These are phyloP conservation scores for Mionectes macconnelli DNA, from an alignment of 2,113 vertebrate species.

Conservation along the genomic window DNA sequence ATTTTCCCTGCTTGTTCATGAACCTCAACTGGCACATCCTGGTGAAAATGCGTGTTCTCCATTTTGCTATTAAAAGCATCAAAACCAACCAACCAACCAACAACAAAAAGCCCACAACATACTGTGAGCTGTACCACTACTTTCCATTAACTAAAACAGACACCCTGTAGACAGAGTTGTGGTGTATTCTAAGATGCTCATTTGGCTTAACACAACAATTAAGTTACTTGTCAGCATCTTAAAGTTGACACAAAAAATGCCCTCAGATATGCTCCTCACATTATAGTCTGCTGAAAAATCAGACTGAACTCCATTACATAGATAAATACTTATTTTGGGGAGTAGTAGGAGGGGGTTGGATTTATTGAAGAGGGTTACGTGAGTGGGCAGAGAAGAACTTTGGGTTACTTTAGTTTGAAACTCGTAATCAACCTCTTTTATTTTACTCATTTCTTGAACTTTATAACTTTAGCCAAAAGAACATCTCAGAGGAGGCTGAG, in stretches of 20 bases:
- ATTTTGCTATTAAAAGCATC: not conserved
- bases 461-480: not conserved
- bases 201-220: not conserved
- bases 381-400: not conserved
- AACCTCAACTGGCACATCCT: not conserved
- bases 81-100: not conserved
- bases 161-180: not conserved
- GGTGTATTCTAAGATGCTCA: not conserved
- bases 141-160: not conserved
- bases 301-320: not conserved
- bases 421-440: not conserved
- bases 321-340: not conserved
- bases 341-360: not conserved
- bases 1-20: not conserved
- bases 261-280: not conserved
- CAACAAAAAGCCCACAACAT: not conserved
- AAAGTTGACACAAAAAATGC: not conserved
- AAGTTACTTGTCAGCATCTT: not conserved
- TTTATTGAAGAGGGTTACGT: rapidly evolving
- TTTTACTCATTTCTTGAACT: not conserved
- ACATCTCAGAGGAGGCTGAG: not conserved
- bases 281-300: not conserved
- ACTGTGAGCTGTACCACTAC: not conserved
- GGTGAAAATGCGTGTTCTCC: not conserved
- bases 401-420: not conserved